A percentile compares a stretch with the other conserved stretches of the same genome.
These are phyloP conservation scores for Pipistrellus nathusii DNA, from an alignment of 2,797 vertebrate genomes.

Conservation along the genomic window DNA sequence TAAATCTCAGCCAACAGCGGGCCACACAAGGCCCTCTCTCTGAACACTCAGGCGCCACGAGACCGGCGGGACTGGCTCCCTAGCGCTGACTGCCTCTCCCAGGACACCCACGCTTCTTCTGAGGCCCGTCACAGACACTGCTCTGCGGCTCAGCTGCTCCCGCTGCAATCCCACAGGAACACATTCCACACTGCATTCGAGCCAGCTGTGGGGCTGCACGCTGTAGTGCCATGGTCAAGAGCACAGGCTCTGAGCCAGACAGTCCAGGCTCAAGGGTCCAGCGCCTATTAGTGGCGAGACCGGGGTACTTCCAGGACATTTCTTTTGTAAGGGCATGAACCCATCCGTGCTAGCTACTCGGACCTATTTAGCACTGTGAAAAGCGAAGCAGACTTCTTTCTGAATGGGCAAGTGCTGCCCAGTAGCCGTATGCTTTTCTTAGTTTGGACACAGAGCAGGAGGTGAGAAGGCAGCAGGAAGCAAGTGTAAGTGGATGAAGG, in stretches of 20 bases:
- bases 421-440: not conserved
- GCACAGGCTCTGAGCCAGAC: not conserved
- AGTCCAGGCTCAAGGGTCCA: not conserved
- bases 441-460: not conserved
- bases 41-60: rapidly evolving
- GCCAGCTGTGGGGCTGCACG: rapidly evolving
- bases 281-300: not conserved
- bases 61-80: not conserved
- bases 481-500: rapidly evolving
- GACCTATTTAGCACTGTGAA: not conserved
- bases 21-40: not conserved
- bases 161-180: not conserved
- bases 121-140: too few relatives aligned
- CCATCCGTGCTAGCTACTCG: too few relatives aligned
- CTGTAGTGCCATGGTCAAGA: rapidly evolving
- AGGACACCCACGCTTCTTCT: not conserved
- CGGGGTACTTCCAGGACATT: too few relatives aligned
- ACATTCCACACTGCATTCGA: rapidly evolving
- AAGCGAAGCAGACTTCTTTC: not conserved
- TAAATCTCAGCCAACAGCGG: too few relatives aligned
- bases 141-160: not conserved
- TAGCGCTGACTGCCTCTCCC: not conserved
- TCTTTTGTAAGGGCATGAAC: not conserved
- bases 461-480: not conserved
- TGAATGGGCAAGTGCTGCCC: not conserved